Conservation (phyloP, 2,797 vertebrate species). For the Crossoptilon crossoptilon region DNA sequence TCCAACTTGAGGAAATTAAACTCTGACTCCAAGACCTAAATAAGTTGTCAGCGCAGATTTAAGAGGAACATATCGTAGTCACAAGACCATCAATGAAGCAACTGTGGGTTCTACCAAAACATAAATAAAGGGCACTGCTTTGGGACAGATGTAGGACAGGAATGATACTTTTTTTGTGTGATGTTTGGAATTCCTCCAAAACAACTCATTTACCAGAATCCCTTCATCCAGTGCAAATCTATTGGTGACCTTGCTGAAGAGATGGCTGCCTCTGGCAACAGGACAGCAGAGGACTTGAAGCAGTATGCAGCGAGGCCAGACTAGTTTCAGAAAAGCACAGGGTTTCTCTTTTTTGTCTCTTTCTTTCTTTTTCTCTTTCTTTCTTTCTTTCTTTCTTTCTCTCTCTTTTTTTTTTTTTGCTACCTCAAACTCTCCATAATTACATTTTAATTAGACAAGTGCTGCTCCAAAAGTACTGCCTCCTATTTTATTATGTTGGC, state of each 20-base stretch:
- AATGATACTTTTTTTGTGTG: neutral
- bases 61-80: neutral
- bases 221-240: neutral
- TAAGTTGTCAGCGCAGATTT: conserved; percentile 62
- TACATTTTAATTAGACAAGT: neutral
- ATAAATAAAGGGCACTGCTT: neutral
- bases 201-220: neutral
- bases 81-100: conserved; percentile 34
- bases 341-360: neutral
- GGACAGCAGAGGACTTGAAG: neutral
- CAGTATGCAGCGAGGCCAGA: neutral
- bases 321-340: neutral
- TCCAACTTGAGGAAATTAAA: conserved; percentile 57
- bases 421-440: neutral
- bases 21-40: conserved; percentile 38
- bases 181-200: conserved; percentile 30
- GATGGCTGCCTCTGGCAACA: neutral
- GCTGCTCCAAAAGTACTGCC: neutral
- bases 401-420: neutral
- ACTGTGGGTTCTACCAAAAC: conserved; percentile 23
- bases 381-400: neutral
- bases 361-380: neutral
- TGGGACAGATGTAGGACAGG: neutral
- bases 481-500: too few relatives aligned
- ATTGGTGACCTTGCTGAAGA: neutral